A percentile compares a stretch with the other conserved stretches of the same genome.
Evolutionary conservation across 2,888 invertebrate genomes (phyloP).

Genomic region (Synanthedon tipuliformis): DNA sequence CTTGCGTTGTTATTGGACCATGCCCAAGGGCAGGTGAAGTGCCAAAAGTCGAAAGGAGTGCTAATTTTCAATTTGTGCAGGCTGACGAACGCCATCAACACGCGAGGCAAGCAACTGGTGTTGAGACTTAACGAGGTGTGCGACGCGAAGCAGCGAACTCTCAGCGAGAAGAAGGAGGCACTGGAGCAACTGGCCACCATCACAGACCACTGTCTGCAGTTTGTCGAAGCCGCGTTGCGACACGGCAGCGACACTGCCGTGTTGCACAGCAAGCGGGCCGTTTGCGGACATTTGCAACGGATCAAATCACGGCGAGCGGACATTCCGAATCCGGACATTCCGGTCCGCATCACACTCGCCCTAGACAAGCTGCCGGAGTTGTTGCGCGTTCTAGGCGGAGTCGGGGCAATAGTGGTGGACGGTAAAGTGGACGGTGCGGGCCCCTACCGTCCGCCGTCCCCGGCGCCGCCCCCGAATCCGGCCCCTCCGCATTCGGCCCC

Average conservation of each 20-base stretch:
- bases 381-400: constrained; percentile 77
- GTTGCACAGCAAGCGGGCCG: constrained; percentile 83
- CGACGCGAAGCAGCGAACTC: constrained; percentile 77
- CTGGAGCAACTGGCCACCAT: constrained; percentile 84
- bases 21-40: background rate
- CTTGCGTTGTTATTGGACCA: constrained; percentile 6
- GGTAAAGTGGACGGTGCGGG: constrained; percentile 50
- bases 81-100: constrained; percentile 84
- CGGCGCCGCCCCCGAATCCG: constrained; percentile 8
- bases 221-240: constrained; percentile 82
- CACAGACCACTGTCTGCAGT: constrained; percentile 89
- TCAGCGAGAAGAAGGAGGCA: constrained; percentile 87
- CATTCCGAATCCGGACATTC: constrained; percentile 91
- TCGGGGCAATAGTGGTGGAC: constrained; percentile 86
- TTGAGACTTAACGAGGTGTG: constrained; percentile 83
- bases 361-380: constrained; percentile 85
- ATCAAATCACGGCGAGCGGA: constrained; percentile 86
- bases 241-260: constrained; percentile 86
- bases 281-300: constrained; percentile 80
- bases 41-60: background rate
- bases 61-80: constrained; percentile 33
- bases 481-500: constrained; percentile 34
- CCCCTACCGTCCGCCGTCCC: constrained; percentile 36
- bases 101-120: constrained; percentile 84
- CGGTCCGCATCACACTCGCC: constrained; percentile 83